These are phyloP conservation scores for Centropyge bicolor DNA, from an alignment of 2,797 vertebrate genomes.

Conservation along the genomic window DNA sequence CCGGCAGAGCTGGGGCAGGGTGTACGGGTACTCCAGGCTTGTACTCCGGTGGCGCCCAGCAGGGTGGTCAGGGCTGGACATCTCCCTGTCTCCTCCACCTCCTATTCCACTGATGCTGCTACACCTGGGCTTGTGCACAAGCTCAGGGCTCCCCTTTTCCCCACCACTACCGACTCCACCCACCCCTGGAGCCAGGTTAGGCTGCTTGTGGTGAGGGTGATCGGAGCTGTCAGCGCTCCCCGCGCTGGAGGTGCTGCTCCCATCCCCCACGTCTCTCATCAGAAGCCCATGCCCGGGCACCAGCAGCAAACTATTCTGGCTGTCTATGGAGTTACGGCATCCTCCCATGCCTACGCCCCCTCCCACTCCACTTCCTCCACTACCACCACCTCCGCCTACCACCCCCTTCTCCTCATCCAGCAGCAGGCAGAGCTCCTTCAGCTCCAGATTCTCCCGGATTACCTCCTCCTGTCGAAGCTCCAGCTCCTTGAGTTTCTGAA, in stretches of 20 bases:
- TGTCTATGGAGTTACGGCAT: constrained; percentile 95
- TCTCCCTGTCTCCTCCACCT: constrained; percentile 71
- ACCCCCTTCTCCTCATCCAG: constrained; percentile 93
- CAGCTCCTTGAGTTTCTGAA: constrained; percentile 96
- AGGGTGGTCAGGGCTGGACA: constrained; percentile 82
- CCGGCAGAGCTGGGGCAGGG: constrained; percentile 85
- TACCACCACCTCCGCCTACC: constrained; percentile 50
- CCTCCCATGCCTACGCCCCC: constrained; percentile 79
- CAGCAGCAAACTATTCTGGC: constrained; percentile 94
- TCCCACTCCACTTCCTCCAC: constrained; percentile 56
- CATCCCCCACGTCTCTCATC: constrained; percentile 94
- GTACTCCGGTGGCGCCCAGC: constrained; percentile 90
- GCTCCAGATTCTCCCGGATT: constrained; percentile 94
- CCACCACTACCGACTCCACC: constrained; percentile 53
- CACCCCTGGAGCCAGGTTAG: constrained; percentile 77
- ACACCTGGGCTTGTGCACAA: constrained; percentile 82
- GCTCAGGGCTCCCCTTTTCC: constrained; percentile 88
- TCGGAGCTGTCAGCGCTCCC: constrained; percentile 96
- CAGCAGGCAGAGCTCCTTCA: constrained; percentile 95
- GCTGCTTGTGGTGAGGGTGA: constrained; percentile 90
- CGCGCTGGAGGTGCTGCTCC: constrained; percentile 95
- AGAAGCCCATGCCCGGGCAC: constrained; percentile 88
- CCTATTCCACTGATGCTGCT: constrained; percentile 81
- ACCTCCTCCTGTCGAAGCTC: constrained; percentile 95
- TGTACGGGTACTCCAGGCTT: constrained; percentile 92